phyloP scores from a whole-genome alignment of 2,888 invertebrate species.

The Diarsia dahlii region DNA sequence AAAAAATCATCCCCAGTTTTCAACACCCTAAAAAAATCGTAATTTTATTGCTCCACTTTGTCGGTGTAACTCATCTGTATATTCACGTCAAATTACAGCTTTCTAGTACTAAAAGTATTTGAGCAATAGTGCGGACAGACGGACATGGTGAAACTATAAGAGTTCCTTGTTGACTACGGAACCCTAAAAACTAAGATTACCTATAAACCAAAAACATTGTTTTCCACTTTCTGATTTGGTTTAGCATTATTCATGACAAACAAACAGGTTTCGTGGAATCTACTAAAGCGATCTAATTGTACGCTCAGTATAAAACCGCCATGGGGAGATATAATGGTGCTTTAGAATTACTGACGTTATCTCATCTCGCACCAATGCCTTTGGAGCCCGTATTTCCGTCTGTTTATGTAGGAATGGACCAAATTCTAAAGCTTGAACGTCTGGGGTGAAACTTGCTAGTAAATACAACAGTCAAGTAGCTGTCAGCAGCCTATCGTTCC shows the following conservation, averaged over 20 bases:
- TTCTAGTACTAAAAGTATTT: too few relatives aligned
- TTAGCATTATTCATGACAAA: slow-evolving; percentile 11
- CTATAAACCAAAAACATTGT: background rate
- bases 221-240: slow-evolving; percentile 4
- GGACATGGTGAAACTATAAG: too few relatives aligned
- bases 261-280: slow-evolving; percentile 40
- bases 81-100: too few relatives aligned
- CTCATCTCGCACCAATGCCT: slow-evolving; percentile 53
- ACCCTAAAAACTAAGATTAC: too few relatives aligned
- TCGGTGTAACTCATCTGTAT: too few relatives aligned
- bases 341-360: slow-evolving; percentile 50
- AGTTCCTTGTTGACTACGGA: too few relatives aligned
- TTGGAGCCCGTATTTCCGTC: slow-evolving; percentile 20
- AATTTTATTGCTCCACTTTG: too few relatives aligned
- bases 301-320: slow-evolving; percentile 20
- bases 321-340: slow-evolving; percentile 39
- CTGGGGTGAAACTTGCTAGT: background rate
- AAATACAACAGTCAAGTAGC: background rate
- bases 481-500: background rate
- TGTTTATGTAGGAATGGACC: slow-evolving; percentile 24
- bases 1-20: too few relatives aligned
- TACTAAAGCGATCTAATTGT: slow-evolving; percentile 35
- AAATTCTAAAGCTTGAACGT: slow-evolving; percentile 17
- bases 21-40: too few relatives aligned
- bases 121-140: too few relatives aligned